Base-by-base conservation (phyloP, 2,888 invertebrate genomes). In the Nomada fabriciana region DNA sequence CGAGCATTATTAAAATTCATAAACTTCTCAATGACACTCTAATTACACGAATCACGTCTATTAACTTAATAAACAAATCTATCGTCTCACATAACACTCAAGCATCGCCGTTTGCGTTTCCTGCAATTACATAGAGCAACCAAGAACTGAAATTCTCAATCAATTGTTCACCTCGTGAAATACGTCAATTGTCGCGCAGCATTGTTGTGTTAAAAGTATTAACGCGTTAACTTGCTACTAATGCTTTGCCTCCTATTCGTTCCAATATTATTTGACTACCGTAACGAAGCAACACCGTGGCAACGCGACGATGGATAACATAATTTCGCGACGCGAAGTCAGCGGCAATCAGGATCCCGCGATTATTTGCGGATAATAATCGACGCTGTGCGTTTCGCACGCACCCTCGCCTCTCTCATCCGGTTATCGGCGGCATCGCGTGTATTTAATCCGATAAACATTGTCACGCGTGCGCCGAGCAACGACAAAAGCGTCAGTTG, bases 301-400 rank as follows among this genome's bases (percentile, higher is more conserved):
- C 36, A 15, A n/a, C 43, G 47, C 15, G 11, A 18, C 68, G 61
- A 53, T 63, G 61, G 65, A 77, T 47, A 61, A 47, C 43, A 11
- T 20, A 61, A 71, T 72, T 50, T 65, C 57, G 13, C 36, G 59
- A 53, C n/a, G 20, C 50, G 47, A 71, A 80, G 78, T 78, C 80
- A 57, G 50, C n/a, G 55, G 50, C 53, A 78, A 72, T 68, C 61
- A 43, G 64, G 25, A 69, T 25, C 68, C 50, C 20, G 59, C 15
- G 69, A 81, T 81, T 81, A 81, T 81, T 79, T 53, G 73, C 73
- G 63, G 68, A 79, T 81, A 69, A 81, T 81, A 81, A 81, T 69
- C 79, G 68, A 47, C 59, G 60, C 67, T 2, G 68, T 23, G 59
- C 64, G 74, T 60, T 74, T 69, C 81, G n/a, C 57, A 36, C 43